Conservation (phyloP, 37 sponge, comb jelly and placozoan species). For the Spongilla lacustris region DNA sequence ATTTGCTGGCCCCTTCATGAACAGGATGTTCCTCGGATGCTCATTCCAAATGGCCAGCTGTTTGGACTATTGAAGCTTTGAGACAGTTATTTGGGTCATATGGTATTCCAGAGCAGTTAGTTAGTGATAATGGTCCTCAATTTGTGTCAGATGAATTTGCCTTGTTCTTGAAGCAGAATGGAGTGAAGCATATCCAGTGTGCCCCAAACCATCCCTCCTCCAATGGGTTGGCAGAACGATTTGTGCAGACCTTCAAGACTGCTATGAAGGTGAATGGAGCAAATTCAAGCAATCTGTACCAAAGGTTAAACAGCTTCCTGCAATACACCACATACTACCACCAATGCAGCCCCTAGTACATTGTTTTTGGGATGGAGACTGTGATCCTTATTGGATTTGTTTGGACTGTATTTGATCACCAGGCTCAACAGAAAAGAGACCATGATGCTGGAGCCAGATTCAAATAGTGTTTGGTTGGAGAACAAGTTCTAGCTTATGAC, state of each 20-base stretch:
- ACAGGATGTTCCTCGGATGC: too few species aligned
- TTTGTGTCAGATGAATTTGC: constrained; percentile 42
- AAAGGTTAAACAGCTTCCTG: background rate
- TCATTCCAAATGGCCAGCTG: background rate
- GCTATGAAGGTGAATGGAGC: background rate
- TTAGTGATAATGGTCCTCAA: constrained; percentile 60
- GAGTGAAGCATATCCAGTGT: constrained; percentile 36
- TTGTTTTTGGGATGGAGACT: too few species aligned
- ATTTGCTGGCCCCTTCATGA: too few species aligned
- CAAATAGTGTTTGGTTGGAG: constrained; percentile 11
- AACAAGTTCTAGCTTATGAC: background rate
- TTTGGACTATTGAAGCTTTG: constrained; percentile 28
- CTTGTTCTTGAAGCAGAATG: constrained; percentile 15
- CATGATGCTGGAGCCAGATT: constrained; percentile 26
- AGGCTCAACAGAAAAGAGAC: constrained; percentile 19
- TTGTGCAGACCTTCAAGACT: constrained; percentile 46
- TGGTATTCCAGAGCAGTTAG: constrained; percentile 54
- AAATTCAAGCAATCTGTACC: background rate
- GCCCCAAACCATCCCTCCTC: constrained; percentile 41
- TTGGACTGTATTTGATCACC: background rate
- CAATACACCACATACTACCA: constrained; percentile 38
- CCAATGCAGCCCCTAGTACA: constrained; percentile 21
- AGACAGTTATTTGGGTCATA: constrained; percentile 33
- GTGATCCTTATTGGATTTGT: too few species aligned
- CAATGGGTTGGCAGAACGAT: constrained; percentile 52